phyloP scores from a whole-genome alignment of 2,797 vertebrate genomes.

The Diceros bicornis region DNA sequence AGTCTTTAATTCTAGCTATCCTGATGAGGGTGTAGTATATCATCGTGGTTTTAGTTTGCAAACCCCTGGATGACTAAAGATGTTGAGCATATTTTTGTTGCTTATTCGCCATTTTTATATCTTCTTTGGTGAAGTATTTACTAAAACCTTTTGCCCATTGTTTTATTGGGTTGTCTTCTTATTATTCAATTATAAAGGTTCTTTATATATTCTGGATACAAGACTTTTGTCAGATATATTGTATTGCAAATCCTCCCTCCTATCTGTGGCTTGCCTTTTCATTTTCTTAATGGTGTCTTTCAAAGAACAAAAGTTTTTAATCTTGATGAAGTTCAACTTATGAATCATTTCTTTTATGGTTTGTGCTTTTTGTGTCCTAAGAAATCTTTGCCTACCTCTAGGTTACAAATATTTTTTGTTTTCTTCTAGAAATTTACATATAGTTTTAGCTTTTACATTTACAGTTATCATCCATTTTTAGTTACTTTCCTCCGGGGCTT shows the following conservation, averaged over 20 bases:
- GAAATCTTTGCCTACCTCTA: slow-evolving; percentile 26
- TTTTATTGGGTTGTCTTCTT: slow-evolving; percentile 10
- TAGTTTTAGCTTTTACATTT: slow-evolving; percentile 51
- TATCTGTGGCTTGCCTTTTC: background rate
- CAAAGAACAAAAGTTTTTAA: background rate
- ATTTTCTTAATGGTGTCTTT: slow-evolving; percentile 35
- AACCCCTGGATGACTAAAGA: slow-evolving; percentile 43
- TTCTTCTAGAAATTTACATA: slow-evolving; percentile 17
- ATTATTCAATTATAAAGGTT: slow-evolving; percentile 11
- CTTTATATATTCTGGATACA: background rate
- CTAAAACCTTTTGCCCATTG: slow-evolving; percentile 16
- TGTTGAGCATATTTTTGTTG: background rate
- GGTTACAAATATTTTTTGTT: slow-evolving; percentile 19
- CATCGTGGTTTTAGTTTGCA: slow-evolving; percentile 27
- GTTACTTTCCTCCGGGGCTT: background rate
- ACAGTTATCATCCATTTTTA: slow-evolving; percentile 22
- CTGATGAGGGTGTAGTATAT: background rate
- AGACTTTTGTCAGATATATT: slow-evolving; percentile 19
- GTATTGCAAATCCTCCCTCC: background rate
- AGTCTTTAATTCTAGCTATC: background rate
- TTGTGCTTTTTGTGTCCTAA: background rate
- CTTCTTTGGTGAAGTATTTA: slow-evolving; percentile 50
- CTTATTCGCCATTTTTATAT: slow-evolving; percentile 27
- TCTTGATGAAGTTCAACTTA: slow-evolving; percentile 40
- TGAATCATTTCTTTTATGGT: background rate